Percentiles rank a stretch among this genome's conserved stretches.
These are phyloP conservation scores for Euwallacea fornicatus DNA, from an alignment of 1,140 invertebrate genomes.

Conservation along the genomic window DNA sequence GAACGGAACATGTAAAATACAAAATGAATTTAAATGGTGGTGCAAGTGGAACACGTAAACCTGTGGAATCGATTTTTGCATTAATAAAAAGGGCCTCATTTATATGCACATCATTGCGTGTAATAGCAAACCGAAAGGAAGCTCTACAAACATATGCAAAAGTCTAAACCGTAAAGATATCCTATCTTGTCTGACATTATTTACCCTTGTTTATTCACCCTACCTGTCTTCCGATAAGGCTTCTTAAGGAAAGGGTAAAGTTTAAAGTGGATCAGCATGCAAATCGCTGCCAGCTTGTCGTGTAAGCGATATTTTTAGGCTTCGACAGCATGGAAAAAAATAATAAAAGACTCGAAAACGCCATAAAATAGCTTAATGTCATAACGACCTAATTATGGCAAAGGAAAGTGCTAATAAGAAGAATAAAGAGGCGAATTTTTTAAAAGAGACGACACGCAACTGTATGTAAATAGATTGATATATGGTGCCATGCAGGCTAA, in stretches of 20 bases:
- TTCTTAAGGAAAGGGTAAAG: constrained; percentile 1
- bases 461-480: constrained; percentile 44
- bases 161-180: constrained; percentile 42
- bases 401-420: constrained; percentile 41
- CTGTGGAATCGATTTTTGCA: constrained; percentile 30
- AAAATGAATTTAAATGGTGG: too few relatives aligned
- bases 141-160: constrained; percentile 48
- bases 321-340: not conserved
- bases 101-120: constrained; percentile 52
- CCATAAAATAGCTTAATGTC: constrained; percentile 19
- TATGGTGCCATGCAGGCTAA: constrained; percentile 37
- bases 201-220: constrained; percentile 35
- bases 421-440: constrained; percentile 36
- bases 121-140: constrained; percentile 44
- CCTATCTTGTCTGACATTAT: constrained; percentile 46
- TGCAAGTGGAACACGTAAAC: not conserved
- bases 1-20: too few relatives aligned
- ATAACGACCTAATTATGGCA: constrained; percentile 32
- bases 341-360: constrained; percentile 24
- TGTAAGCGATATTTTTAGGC: too few relatives aligned
- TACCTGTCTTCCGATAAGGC: constrained; percentile 29
- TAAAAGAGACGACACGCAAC: constrained; percentile 41
- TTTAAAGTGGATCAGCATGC: too few relatives aligned
- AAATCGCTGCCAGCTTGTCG: too few relatives aligned
- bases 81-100: constrained; percentile 38